phyloP scores from a whole-genome alignment of 2,797 vertebrate species.

The Coranthus polyacanthus region DNA sequence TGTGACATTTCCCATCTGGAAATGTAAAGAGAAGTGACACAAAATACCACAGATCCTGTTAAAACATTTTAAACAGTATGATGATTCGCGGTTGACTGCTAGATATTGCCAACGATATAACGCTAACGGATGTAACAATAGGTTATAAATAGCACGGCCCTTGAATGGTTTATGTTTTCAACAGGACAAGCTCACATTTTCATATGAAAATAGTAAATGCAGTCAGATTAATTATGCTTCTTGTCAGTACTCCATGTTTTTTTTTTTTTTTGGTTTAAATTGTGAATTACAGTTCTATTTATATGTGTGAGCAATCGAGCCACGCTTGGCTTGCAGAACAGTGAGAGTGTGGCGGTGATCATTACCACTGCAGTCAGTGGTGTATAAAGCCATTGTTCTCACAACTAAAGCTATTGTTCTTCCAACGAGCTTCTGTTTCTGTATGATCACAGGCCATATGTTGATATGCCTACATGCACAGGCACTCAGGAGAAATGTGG shows the following conservation, averaged over 20 bases:
- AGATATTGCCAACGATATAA: too few relatives aligned
- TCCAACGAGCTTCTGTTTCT: constrained; percentile 44
- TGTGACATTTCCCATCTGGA: too few relatives aligned
- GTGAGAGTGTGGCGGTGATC: constrained; percentile 50
- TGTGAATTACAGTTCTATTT: constrained; percentile 47
- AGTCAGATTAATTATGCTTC: constrained; percentile 11
- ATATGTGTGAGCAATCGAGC: constrained; percentile 22
- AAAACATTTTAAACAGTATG: too few relatives aligned
- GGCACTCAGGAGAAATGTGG: too few relatives aligned
- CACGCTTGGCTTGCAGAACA: constrained; percentile 47
- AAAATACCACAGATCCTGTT: too few relatives aligned
- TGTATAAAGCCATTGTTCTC: constrained; percentile 68
- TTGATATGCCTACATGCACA: constrained; percentile 32
- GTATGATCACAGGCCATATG: constrained; percentile 69
- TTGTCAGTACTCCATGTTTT: constrained; percentile 4
- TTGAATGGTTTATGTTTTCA: not conserved
- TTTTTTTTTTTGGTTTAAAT: constrained; percentile 34
- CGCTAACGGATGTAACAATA: too few relatives aligned
- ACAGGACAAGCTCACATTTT: not conserved
- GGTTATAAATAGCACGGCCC: too few relatives aligned
- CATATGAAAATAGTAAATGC: not conserved
- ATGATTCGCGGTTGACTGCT: too few relatives aligned
- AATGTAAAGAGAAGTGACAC: too few relatives aligned
- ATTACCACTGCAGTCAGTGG: constrained; percentile 44
- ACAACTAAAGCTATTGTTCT: constrained; percentile 54